Evolutionary conservation across 2,113 vertebrate genomes (phyloP), one percentile per base, ranked within the genome.

Genomic region (Lasiurus cinereus): DNA sequence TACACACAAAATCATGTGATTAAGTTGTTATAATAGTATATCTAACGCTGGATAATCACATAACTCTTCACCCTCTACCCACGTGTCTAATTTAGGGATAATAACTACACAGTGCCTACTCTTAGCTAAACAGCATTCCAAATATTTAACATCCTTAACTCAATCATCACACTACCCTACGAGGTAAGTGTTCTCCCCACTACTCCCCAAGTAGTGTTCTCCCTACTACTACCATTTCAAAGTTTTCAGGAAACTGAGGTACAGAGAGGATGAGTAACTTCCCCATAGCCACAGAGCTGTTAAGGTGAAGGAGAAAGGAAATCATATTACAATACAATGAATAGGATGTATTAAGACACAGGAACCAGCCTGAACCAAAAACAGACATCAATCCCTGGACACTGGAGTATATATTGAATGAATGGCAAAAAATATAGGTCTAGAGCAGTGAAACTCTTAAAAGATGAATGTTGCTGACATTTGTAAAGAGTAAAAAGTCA

Each of bases 401-500:
- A 93, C 88, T 4, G 11, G 24, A 59, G 22, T 66, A 67, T 62
- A 69, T 92, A 94, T 8, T 93, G 82, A 95, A 90, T 79, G 84
- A 97, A 96, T 29, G 43, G 88, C 59, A 93, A 93, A 85, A 97
- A 96, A 97, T 86, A 94, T 54, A 93, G 46, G 46, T 90, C 86
- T 56, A 74, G 73, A 91, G 93, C 90, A 77, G 52, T 83, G 90
- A 88, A 95, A 96, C 54, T 88, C 82, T 95, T 95, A 78, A 79
- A 94, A 97, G 96, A 97, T 87, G 95, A 96, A 97, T 96, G 94
- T 46, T 72, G 77, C 92, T 97, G 97, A 97, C 97, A 97, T 97
- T 95, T 97, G 85, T 96, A 96, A 96, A 97, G 96, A 97, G 95
- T 94, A 96, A 95, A 93, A 94, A 96, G 96, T 95, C 94, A 91